Evolutionary conservation across 2,888 invertebrate genomes (phyloP).

Genomic region (Hybos culiciformis): DNA sequence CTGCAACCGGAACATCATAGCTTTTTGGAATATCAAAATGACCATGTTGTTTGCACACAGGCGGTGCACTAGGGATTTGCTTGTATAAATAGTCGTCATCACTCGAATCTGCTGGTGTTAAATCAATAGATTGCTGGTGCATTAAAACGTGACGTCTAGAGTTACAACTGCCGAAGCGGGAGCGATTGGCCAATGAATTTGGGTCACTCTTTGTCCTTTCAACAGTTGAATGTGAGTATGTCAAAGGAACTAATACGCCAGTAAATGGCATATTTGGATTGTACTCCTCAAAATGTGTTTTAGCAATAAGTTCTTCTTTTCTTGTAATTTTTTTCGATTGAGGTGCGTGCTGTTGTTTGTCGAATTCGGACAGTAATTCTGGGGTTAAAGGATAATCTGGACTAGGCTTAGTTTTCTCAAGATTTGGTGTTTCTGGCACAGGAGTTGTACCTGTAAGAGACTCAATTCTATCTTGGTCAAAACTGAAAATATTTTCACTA

Average conservation of each 20-base stretch:
- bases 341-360: slow-evolving; percentile 37
- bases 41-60: slow-evolving; percentile 55
- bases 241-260: slow-evolving; percentile 41
- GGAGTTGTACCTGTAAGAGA: slow-evolving; percentile 45
- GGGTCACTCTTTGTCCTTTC: slow-evolving; percentile 81
- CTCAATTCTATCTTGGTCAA: slow-evolving; percentile 62
- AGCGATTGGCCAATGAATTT: slow-evolving; percentile 59
- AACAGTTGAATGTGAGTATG: slow-evolving; percentile 55
- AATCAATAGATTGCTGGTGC: slow-evolving; percentile 75
- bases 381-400: slow-evolving; percentile 41
- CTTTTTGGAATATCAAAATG: slow-evolving; percentile 50
- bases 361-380: slow-evolving; percentile 47
- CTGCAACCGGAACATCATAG: slow-evolving; percentile 31
- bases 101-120: slow-evolving; percentile 73
- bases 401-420: slow-evolving; percentile 42
- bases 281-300: slow-evolving; percentile 55
- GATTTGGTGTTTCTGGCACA: slow-evolving; percentile 27
- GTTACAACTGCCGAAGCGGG: slow-evolving; percentile 55
- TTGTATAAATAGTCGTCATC: slow-evolving; percentile 69
- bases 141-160: slow-evolving; percentile 64
- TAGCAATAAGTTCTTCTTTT: slow-evolving; percentile 50
- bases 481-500: slow-evolving; percentile 57
- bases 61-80: slow-evolving; percentile 60
- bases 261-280: slow-evolving; percentile 47
- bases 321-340: slow-evolving; percentile 40